These are phyloP conservation scores for Thera obeliscata DNA, from an alignment of 2,888 invertebrate genomes.

Conservation along the genomic window DNA sequence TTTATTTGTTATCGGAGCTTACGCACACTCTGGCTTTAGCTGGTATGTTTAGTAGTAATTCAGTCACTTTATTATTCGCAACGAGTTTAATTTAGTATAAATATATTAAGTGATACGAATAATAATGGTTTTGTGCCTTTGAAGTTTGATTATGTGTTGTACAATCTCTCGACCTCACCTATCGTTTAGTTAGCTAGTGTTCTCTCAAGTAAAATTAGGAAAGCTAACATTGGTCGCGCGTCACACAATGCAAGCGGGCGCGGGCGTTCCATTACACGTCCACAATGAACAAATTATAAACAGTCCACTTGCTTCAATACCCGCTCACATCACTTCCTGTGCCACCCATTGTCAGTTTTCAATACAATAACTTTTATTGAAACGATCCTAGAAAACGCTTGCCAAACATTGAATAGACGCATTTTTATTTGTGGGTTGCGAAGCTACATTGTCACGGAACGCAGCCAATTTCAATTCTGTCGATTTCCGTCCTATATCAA, in stretches of 20 bases:
- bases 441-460: constrained; percentile 68
- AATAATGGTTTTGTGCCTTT: too few relatives aligned
- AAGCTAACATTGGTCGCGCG: constrained; percentile 62
- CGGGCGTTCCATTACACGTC: constrained; percentile 71
- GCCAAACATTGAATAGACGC: constrained; percentile 67
- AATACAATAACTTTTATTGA: constrained; percentile 84
- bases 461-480: constrained; percentile 70
- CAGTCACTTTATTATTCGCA: background rate
- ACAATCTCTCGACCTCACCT: background rate
- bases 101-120: too few relatives aligned
- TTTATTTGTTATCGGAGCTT: constrained; percentile 34
- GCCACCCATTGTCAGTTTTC: constrained; percentile 77
- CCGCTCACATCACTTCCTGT: constrained; percentile 81
- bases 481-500: constrained; percentile 75
- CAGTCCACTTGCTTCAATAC: constrained; percentile 82
- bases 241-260: constrained; percentile 65
- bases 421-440: constrained; percentile 74
- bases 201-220: constrained; percentile 74
- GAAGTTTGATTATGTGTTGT: too few relatives aligned
- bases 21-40: background rate
- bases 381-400: constrained; percentile 77
- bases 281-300: constrained; percentile 84
- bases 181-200: constrained; percentile 19
- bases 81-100: too few relatives aligned
- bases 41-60: background rate